These are phyloP conservation scores for Patiria miniata DNA, from an alignment of 35 echinoderm and acorn worm genomes.

Conservation along the genomic window DNA sequence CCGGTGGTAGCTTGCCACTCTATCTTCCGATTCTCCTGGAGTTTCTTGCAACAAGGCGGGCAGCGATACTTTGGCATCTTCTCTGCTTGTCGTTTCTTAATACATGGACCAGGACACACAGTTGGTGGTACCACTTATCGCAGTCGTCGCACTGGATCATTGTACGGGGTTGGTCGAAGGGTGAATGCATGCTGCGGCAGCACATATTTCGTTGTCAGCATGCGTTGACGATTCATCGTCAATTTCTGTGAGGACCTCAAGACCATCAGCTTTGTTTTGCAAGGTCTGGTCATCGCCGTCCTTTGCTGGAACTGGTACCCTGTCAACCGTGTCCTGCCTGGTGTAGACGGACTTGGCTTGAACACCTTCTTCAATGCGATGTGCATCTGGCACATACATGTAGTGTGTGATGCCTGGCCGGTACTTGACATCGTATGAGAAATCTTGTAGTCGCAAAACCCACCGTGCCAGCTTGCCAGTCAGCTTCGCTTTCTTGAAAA, in stretches of 20 bases:
- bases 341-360: too few relatives aligned
- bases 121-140: conserved; percentile 24
- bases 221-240: neutral
- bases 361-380: neutral
- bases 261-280: neutral
- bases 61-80: conserved; percentile 8
- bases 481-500: neutral
- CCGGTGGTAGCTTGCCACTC: too few relatives aligned
- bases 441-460: conserved; percentile 29
- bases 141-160: conserved; percentile 11
- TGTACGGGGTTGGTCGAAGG: too few relatives aligned
- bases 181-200: too few relatives aligned
- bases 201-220: too few relatives aligned
- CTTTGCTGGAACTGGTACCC: neutral
- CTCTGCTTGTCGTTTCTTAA: conserved; percentile 15
- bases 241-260: too few relatives aligned
- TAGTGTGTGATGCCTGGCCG: neutral
- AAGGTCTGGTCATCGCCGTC: neutral
- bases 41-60: neutral
- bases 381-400: conserved; percentile 37
- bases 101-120: conserved; percentile 29
- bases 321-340: neutral
- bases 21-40: neutral
- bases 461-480: neutral
- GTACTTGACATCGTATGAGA: neutral